Base-by-base conservation (phyloP, 2,113 vertebrate genomes). In the Xerus inauris region DNA sequence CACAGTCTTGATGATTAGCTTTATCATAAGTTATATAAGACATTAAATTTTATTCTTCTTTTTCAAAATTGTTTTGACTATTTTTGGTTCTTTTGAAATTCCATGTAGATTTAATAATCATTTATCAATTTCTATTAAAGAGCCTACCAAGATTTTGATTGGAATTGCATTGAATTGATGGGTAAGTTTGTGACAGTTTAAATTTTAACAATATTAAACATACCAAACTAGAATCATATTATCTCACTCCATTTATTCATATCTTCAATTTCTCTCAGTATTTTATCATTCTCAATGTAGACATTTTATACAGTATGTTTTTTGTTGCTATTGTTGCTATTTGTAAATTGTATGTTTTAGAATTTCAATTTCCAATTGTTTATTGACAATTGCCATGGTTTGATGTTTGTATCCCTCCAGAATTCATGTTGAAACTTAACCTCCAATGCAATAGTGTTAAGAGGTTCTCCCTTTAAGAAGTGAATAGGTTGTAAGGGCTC, bases 311-410 rank as follows among this genome's bases (percentile, higher is more conserved):
- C 17, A 85, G 88, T 85, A 87, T 69, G 42, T 92, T 28, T 95
- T 87, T 93, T 32, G 72, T n/a, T 79, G n/a, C n/a, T 88, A 87
- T 94, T 96, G 49, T 86, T 91, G 45, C 51, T 88, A 54, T 49
- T 82, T 64, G 6, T 54, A 91, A 95, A 45, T 62, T 73, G 26
- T 71, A 47, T 51, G 87, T 90, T 84, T 90, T 79, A 76, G 14
- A 72, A 91, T 80, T 73, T 73, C 20, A 38, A 35, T 91, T 91
- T 93, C 64, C 32, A 73, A 2, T 88, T 87, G 11, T 77, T 88
- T 85, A 62, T 71, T 87, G 65, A 19, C 16, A 30, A 24, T 71
- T 71, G n/a, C 35, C 51, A 13, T 85, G 64, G 45, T 38, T 71
- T 69, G 4, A 67, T 67, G 26, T 45, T 57, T 84, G 62, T n/a